Percentiles rank a stretch among this genome's conserved stretches.
These are phyloP conservation scores for Gallinago jamesoni DNA, from an alignment of 2,113 vertebrate genomes.

Conservation along the genomic window DNA sequence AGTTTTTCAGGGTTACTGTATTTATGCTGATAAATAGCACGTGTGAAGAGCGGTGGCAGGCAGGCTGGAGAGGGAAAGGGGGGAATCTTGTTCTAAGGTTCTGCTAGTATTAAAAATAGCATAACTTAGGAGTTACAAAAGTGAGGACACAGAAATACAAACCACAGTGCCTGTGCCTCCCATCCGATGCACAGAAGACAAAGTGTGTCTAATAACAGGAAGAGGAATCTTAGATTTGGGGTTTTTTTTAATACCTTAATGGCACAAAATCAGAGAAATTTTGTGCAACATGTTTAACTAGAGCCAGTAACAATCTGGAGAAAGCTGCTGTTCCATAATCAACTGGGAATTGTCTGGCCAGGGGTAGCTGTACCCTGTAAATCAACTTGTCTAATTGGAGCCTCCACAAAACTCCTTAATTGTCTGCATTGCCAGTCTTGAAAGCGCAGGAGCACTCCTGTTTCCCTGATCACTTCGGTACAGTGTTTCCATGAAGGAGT, in stretches of 20 bases:
- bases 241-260: not conserved
- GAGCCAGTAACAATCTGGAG: not conserved
- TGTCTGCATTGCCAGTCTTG: not conserved
- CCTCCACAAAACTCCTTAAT: not conserved
- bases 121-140: not conserved
- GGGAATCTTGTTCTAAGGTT: not conserved
- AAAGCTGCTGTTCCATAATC: not conserved
- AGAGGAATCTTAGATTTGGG: not conserved
- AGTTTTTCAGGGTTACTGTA: not conserved
- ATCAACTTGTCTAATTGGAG: not conserved
- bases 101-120: not conserved
- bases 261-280: not conserved
- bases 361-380: not conserved
- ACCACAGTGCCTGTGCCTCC: not conserved
- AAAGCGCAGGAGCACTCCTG: not conserved
- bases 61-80: not conserved
- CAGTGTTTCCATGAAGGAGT: not conserved
- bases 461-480: not conserved
- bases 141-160: not conserved
- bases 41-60: not conserved
- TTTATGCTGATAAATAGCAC: not conserved
- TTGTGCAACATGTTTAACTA: not conserved
- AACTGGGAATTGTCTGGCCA: not conserved
- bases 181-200: not conserved
- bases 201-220: not conserved